These are phyloP conservation scores for Prionailurus viverrinus DNA, from an alignment of 2,113 vertebrate species.

Conservation along the genomic window DNA sequence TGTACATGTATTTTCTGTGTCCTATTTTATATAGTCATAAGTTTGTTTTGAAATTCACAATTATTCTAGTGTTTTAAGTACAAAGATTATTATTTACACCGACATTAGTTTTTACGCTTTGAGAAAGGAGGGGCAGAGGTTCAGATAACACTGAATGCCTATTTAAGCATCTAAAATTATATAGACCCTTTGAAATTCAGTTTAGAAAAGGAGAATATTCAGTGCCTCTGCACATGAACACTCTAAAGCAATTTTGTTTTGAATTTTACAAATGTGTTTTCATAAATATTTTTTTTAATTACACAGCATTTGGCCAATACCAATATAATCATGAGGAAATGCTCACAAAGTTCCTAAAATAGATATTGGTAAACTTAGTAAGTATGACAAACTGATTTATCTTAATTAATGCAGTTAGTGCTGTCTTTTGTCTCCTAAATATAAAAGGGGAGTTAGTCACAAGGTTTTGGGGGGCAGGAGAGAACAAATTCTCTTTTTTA, in stretches of 20 bases:
- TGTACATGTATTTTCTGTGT: neutral
- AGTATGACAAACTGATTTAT: neutral
- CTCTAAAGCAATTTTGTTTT: neutral
- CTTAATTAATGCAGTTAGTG: neutral
- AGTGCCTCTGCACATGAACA: neutral
- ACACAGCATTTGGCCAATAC: neutral
- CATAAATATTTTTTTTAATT: neutral
- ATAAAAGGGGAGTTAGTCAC: neutral
- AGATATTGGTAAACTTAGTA: neutral
- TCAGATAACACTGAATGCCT: neutral
- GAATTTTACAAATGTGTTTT: neutral
- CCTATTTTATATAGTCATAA: neutral
- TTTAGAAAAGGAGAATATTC: neutral
- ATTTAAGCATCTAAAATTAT: neutral
- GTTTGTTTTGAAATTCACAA: neutral
- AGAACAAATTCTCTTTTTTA: conserved; percentile 7
- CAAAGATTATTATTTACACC: neutral
- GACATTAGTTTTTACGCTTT: neutral
- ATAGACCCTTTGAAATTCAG: neutral
- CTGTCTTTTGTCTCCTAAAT: neutral
- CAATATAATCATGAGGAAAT: neutral
- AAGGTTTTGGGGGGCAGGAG: neutral
- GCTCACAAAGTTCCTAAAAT: neutral
- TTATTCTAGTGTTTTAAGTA: conserved; percentile 10
- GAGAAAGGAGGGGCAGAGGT: neutral